Evolutionary conservation across 2,113 vertebrate species (phyloP), one percentile per base, ranked within the genome.

Genomic region (Anseranas semipalmata): DNA sequence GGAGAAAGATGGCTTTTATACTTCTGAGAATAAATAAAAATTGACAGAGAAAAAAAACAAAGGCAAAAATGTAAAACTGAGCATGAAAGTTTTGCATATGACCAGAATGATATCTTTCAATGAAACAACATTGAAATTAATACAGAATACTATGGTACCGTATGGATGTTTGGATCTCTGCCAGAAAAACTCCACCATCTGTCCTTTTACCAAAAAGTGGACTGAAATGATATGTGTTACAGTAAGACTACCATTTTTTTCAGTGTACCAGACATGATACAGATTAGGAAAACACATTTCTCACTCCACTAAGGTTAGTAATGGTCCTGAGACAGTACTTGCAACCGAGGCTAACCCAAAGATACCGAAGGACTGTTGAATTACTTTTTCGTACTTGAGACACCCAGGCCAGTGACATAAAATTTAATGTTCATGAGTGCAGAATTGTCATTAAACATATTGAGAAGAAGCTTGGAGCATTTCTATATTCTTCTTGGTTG

Each of bases 1-100:
- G 81, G 86, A 85, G 41, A 87, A 35, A 73, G 37, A 59, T 76
- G 62, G n/a, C 55, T 93, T 92, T 91, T 89, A 70, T 45, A 32
- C 80, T 92, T 79, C 46, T 79, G 62, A 91, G 81, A 91, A 81
- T 79, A 94, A 92, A 97, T 86, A 96, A 92, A 96, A 89, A 91
- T 48, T 72, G 90, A 62, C 25, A 67, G 45, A 79, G 80, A 60
- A 95, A 95, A 96, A 70, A 96, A 96, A 68, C 59, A 94, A 81
- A 88, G 41, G 55, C 53, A 89, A 94, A 93, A 95, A 79, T 27
- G 59, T 19, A 89, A 81, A 96, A 82, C 18, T 17, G 35, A 87
- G 62, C 10, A 67, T 6, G 22, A 77, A 72, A 1, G 1, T 60
- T 92, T 82, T 95, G 58, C 73, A 76, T 93, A 68, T 96, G 94